A percentile compares a stretch with the other conserved stretches of the same genome.
phyloP scores from a whole-genome alignment of 2,888 invertebrate genomes.

The Pyralis farinalis region DNA sequence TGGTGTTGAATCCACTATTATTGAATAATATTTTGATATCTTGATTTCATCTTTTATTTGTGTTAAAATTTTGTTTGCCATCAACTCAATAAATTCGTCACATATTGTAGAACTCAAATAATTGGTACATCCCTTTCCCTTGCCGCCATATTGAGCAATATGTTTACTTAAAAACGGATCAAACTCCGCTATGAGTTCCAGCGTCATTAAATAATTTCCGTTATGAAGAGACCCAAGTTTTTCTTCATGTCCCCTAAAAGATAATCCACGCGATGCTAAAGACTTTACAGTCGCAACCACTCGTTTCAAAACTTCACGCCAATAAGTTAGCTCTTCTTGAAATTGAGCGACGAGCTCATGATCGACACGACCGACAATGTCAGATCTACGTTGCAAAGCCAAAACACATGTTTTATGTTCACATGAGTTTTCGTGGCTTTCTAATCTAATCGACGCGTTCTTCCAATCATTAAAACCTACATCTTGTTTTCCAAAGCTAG shows the following conservation, averaged over 20 bases:
- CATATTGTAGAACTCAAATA: no score
- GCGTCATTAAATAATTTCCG: conserved; percentile 17
- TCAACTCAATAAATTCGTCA: conserved; percentile 34
- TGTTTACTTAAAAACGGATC: conserved; percentile 15
- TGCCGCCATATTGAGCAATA: no score
- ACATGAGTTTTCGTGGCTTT: conserved; percentile 1
- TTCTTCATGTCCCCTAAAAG: conserved; percentile 21
- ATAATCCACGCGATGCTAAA: conserved; percentile 20
- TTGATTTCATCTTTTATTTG: conserved; percentile 14
- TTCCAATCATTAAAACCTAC: conserved; percentile 9
- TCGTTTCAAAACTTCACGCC: conserved; percentile 20
- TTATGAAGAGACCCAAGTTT: conserved; percentile 16
- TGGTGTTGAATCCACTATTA: conserved; percentile 14
- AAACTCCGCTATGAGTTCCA: conserved; percentile 17
- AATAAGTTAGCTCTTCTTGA: conserved; percentile 15
- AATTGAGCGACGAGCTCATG: conserved; percentile 3
- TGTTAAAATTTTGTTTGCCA: conserved; percentile 24
- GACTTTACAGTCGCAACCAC: conserved; percentile 21
- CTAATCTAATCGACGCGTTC: conserved; percentile 9
- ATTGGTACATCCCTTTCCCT: no score
- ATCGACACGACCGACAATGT: conserved; percentile 3
- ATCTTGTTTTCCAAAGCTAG: conserved; percentile 9
- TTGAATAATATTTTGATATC: no score
- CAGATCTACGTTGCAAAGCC: conserved; percentile 8
- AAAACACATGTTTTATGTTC: conserved; percentile 10